Conservation (phyloP, 2,888 invertebrate genomes). For the Tetheella fluctuosa region DNA sequence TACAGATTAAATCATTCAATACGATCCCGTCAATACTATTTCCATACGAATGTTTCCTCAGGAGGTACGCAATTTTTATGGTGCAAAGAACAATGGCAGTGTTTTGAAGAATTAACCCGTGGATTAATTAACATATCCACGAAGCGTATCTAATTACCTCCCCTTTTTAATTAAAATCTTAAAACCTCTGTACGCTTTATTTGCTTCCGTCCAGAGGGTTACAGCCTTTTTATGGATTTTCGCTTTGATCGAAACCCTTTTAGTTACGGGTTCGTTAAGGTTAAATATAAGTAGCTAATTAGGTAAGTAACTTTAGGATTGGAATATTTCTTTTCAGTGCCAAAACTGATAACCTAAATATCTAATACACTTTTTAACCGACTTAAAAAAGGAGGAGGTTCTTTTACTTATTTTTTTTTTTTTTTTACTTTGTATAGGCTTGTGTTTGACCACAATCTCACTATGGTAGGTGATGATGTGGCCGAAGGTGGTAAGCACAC, state of each 20-base stretch:
- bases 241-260: slow-evolving; percentile 13
- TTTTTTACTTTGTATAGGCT: no score
- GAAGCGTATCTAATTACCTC: slow-evolving; percentile 77
- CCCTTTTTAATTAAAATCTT: slow-evolving; percentile 80
- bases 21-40: slow-evolving; percentile 24
- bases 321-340: background rate
- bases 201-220: slow-evolving; percentile 59
- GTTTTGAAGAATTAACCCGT: slow-evolving; percentile 78
- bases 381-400: no score
- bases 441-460: no score
- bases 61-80: slow-evolving; percentile 65
- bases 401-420: no score
- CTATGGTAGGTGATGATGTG: no score
- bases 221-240: slow-evolving; percentile 37
- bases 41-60: slow-evolving; percentile 43
- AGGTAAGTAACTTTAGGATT: slow-evolving; percentile 1
- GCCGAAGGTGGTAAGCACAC: no score
- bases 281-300: background rate
- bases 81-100: slow-evolving; percentile 70
- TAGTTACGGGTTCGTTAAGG: slow-evolving; percentile 4
- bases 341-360: no score
- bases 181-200: slow-evolving; percentile 68
- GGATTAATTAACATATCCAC: slow-evolving; percentile 81
- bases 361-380: no score
- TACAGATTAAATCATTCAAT: slow-evolving; percentile 15